Evolutionary conservation across 2,888 invertebrate genomes (phyloP), one percentile per base, ranked within the genome.

Genomic region (Drosophila birchii): DNA sequence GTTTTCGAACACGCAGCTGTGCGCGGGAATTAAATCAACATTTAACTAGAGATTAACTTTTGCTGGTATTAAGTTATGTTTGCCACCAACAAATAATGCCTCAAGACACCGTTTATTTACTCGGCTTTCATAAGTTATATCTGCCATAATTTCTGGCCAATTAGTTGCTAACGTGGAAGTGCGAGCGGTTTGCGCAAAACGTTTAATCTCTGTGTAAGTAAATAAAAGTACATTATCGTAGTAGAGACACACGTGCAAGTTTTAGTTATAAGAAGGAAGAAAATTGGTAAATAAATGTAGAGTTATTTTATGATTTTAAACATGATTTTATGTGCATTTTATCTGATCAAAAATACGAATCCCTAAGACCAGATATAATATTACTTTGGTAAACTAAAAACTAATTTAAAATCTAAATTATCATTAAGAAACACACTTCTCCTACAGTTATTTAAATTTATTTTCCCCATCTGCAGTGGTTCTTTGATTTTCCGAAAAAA

Each of bases 11-110:
- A 83, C 78, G 78, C 76, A 64, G 14, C 41, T 56, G 16, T 26
- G 23, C 34, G n/a, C 34, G 26, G n/a, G 38, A n/a, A 44, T 26
- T 51, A 54, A 16, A 43, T 41, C 18, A 71, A 68, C 14, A 75
- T 78, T 86, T 78, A 58, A 23, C 44, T 39, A 49, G 16, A 44
- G 72, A 61, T 80, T 60, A 70, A 18, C n/a, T 56, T 61, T 56
- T 26, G 47, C 51, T 56, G 23, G 54, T 18, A 55, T 69, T 67
- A 63, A 56, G 44, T 16, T 44, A 7, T 69, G 16, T 75, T 74
- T 80, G n/a, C 23, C n/a, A 0, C 0, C 11, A 14, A 61, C 57
- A 51, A 71, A 72, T 23, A 72, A 36, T 7, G 47, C 9, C 63
- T 51, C 20, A 68, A 51, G 36, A 38, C 41, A 20, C 6, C 11